Evolutionary conservation across 2,113 vertebrate species (phyloP).

Genomic region (Ardeotis arabs): DNA sequence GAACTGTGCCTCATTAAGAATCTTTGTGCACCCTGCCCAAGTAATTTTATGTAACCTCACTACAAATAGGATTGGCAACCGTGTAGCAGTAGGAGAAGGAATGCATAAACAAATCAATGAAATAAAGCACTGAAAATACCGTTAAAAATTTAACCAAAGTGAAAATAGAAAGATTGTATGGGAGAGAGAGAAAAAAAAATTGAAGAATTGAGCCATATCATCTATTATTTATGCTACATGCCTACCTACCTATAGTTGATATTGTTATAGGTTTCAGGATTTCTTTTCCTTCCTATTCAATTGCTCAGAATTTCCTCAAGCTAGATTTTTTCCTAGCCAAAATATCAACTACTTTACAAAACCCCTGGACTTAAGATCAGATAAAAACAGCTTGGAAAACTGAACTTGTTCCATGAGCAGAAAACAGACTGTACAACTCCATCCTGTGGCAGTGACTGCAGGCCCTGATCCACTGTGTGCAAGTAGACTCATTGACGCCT

Average conservation of each 20-base stretch:
- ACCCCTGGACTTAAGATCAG: not conserved
- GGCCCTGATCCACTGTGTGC: not conserved
- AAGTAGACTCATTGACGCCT: not conserved
- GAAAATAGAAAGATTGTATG: not conserved
- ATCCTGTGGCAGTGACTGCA: no score
- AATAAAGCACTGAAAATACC: not conserved
- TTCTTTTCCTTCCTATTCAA: not conserved
- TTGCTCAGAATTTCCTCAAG: not conserved
- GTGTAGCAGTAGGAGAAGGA: not conserved
- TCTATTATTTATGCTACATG: not conserved
- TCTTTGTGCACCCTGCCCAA: not conserved
- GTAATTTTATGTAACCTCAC: not conserved
- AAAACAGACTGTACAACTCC: not conserved
- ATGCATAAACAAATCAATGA: not conserved
- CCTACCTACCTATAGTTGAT: not conserved
- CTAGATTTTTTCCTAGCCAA: not conserved
- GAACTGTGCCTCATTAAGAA: not conserved
- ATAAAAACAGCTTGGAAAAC: not conserved
- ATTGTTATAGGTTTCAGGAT: not conserved
- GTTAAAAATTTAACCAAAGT: not conserved
- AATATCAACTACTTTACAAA: not conserved
- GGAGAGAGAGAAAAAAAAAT: not conserved
- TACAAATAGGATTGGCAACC: not conserved
- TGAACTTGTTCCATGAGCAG: not conserved
- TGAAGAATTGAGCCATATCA: rapidly evolving